Base-by-base conservation (phyloP, 2,888 invertebrate genomes). In the Nasonovia ribisnigri region DNA sequence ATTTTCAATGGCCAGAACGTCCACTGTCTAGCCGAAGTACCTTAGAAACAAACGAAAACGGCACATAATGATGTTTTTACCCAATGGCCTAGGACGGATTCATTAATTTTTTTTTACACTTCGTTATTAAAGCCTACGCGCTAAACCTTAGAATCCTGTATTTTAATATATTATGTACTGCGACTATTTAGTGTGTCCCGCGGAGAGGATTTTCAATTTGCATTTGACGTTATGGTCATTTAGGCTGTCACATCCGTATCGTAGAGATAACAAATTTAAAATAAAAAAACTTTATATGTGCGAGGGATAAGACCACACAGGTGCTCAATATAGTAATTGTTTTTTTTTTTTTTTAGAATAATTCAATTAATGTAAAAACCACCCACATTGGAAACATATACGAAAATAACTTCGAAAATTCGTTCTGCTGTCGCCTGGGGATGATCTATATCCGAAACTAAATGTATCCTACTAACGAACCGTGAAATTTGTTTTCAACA, bases 401-500 rank as follows among this genome's bases (percentile, higher is more conserved):
- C 36, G 51, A 88, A 92, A 88, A 67, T 67, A 92, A 87, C 60
- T 60, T 36, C n/a, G 90, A 77, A 77, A 91, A 88, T 57, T 92
- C 77, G 92, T 92, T 77, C 87, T 60, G 92, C 77, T 54, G 88
- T 92, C 88, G 88, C n/a, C 77, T 54, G 51, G 87, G 92, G 87
- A 92, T 92, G 87, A 88, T 92, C 92, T 92, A 92, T 88, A 92
- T 67, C 60, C 88, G 88, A 92, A 54, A 92, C 88, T 54, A 60
- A 93, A 93, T 84, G 92, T 89, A 67, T 51, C 89, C 84, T 60
- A 84, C 60, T 93, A 93, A 93, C 93, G 67, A 60, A 93, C 93
- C 93, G 86, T 93, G 90, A 93, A 93, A 93, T 93, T 93, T 93
- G 93, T 93, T 90, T 93, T 93, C 90, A 67, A 86, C 93, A 90